Conservation (phyloP, 2,797 vertebrate genomes). For the Prunella strophiata region DNA sequence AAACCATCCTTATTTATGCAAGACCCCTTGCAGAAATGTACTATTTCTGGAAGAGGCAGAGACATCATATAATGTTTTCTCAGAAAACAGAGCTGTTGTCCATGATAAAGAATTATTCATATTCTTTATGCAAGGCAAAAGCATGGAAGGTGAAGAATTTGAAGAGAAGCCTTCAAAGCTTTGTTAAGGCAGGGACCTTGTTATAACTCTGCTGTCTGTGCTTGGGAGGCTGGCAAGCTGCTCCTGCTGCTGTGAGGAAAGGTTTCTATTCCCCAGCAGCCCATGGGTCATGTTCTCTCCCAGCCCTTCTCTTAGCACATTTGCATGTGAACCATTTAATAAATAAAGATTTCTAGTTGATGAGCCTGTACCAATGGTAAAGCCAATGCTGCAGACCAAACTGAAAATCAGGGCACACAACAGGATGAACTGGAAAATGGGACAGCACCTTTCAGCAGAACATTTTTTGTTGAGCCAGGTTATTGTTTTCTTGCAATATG, state of each 20-base stretch:
- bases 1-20: background rate
- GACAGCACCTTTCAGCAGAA: background rate
- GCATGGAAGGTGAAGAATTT: background rate
- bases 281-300: background rate
- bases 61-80: background rate
- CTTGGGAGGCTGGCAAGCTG: background rate
- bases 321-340: background rate
- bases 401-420: background rate
- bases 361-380: background rate
- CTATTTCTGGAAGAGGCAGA: slow-evolving; percentile 16
- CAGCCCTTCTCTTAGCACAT: background rate
- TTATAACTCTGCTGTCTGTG: background rate
- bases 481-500: background rate
- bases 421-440: rapidly evolving
- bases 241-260: background rate
- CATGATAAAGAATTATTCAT: background rate
- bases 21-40: background rate
- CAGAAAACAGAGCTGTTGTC: background rate
- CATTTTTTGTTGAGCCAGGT: background rate
- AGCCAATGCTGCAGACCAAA: background rate
- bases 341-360: background rate
- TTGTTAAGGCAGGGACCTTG: background rate
- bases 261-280: background rate
- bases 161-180: background rate
- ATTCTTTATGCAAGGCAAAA: background rate